Conservation (phyloP, 2,797 vertebrate genomes). For the Fratercula arctica region DNA sequence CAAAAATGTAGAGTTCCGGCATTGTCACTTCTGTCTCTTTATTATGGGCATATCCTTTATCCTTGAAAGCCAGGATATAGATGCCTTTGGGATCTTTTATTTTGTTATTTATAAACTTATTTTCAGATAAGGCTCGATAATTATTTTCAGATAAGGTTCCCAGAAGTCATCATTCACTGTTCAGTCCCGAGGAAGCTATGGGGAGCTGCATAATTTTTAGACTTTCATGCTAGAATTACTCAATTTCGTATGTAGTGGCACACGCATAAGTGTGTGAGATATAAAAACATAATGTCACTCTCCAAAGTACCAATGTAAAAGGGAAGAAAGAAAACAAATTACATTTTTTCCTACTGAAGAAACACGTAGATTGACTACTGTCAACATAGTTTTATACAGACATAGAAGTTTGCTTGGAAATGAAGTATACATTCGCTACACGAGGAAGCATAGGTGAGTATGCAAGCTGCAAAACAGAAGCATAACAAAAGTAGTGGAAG, state of each 20-base stretch:
- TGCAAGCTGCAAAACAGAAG: background rate
- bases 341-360: background rate
- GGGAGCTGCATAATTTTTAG: background rate
- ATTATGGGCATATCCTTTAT: background rate
- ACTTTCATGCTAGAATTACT: background rate
- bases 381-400: background rate
- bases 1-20: slow-evolving; percentile 18
- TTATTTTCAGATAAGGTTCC: slow-evolving; percentile 18
- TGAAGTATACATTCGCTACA: background rate
- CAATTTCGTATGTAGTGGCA: background rate
- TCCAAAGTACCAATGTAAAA: background rate
- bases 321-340: background rate
- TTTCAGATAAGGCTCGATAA: background rate
- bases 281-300: background rate
- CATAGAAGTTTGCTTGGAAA: background rate
- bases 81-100: slow-evolving; percentile 8
- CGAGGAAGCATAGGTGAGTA: background rate
- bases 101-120: slow-evolving; percentile 43
- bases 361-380: background rate
- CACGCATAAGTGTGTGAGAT: background rate
- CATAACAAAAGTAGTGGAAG: background rate
- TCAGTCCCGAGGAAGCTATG: background rate
- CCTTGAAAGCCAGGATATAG: slow-evolving; percentile 23
- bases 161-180: background rate
- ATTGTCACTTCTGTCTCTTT: slow-evolving; percentile 21